Evolutionary conservation across 2,888 invertebrate species (phyloP), one percentile per base, ranked within the genome.

Genomic region (Plusia festucae): DNA sequence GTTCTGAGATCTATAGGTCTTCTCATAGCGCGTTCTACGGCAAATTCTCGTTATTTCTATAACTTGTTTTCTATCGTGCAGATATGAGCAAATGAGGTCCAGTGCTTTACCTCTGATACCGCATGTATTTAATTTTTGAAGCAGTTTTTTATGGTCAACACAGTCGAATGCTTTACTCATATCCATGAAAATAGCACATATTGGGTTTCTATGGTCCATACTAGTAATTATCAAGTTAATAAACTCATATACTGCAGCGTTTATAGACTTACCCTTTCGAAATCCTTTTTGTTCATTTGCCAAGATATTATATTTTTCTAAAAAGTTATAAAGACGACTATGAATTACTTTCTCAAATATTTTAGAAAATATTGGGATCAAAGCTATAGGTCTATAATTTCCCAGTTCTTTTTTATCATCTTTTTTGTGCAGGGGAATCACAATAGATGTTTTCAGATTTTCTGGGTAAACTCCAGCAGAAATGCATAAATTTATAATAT

Each of bases 271-370:
- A 18, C 32, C 53, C 32, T 53, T 53, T 11, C 53, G 53, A 32
- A 53, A 53, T 18, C 53, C 53, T 53, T 53, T 53, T 53, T 53
- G 53, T 53, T 53, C 53, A 18, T 15, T 53, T 18, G 22, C 53
- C 53, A 53, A 32, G 18, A 53, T 32, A 53, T 18, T 18, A 32
- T 53, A 32, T 53, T 32, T 53, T 32, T 53, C 53, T 4, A 53
- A 32, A 18, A 53, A 53, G 11, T 18, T 53, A 18, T 53, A 53
- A 15, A 53, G 32, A 32, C 40, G 32, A 2, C 11, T 34, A 13
- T 54, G 32, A 32, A 34, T 40, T 5, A 5, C 13, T 40, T 40
- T 40, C n/a, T 40, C 40, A 7, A 40, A 40, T 40, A 40, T 40
- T n/a, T 40, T 40, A n/a, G 40, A 40, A n/a, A 40, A 40, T 3